A percentile compares a stretch with the other conserved stretches of the same genome.
phyloP scores from a whole-genome alignment of 2,888 invertebrate genomes.

The Dynastes maya region DNA sequence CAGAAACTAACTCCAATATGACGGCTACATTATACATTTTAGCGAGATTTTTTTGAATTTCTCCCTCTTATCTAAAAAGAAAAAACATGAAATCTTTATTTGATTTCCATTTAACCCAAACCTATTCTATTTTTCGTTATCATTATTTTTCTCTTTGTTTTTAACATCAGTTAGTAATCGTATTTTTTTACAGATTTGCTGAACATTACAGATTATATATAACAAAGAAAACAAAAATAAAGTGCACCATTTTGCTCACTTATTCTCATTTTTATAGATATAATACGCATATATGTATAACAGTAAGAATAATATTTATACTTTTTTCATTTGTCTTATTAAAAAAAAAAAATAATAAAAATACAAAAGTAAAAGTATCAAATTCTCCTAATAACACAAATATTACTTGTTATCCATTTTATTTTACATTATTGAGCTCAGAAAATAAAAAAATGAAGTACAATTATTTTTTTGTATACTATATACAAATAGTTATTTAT shows the following conservation, averaged over 20 bases:
- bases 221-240: constrained; percentile 65
- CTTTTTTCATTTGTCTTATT: constrained; percentile 15
- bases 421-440: constrained; percentile 51
- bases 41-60: too few species aligned
- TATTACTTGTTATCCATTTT: neutral
- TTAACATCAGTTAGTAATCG: neutral
- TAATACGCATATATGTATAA: constrained; percentile 50
- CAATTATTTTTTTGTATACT: constrained; percentile 48
- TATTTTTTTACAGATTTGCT: constrained; percentile 52
- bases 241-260: constrained; percentile 58
- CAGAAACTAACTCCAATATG: too few species aligned
- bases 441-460: constrained; percentile 44
- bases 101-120: neutral
- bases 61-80: neutral
- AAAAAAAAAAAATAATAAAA: constrained; percentile 41
- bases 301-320: constrained; percentile 55
- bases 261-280: constrained; percentile 54
- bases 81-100: neutral
- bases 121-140: constrained; percentile 1
- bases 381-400: constrained; percentile 15
- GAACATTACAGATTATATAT: constrained; percentile 63
- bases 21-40: too few species aligned
- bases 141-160: constrained; percentile 3
- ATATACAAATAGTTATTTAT: constrained; percentile 52
- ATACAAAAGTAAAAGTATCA: neutral